Percentiles rank a stretch among this genome's conserved stretches.
Conservation (phyloP, 2,888 invertebrate genomes). For the Leptogaster cylindrica region DNA sequence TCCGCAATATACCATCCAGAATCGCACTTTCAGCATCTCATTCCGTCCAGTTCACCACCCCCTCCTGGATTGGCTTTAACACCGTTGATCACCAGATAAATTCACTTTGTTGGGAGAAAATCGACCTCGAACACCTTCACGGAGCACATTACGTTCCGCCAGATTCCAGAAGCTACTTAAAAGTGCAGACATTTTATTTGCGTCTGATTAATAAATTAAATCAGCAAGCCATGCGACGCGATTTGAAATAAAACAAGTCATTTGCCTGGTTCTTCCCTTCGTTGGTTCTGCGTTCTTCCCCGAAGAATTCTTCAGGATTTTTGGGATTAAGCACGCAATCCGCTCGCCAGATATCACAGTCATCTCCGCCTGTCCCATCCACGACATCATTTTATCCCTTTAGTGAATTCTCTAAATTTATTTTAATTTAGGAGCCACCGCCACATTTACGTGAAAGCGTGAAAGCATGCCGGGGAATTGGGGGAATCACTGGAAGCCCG, state of each 20-base stretch:
- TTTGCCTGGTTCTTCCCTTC: background rate
- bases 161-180: slow-evolving; percentile 7
- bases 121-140: slow-evolving; percentile 12
- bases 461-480: too few relatives aligned
- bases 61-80: too few relatives aligned
- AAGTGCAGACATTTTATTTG: slow-evolving; percentile 38
- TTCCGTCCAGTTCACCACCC: too few relatives aligned
- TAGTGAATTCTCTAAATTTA: slow-evolving; percentile 37
- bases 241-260: slow-evolving; percentile 30
- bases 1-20: too few relatives aligned
- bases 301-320: too few relatives aligned
- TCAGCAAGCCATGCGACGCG: slow-evolving; percentile 30
- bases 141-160: background rate
- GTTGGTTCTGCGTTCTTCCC: background rate
- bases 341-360: slow-evolving; percentile 12
- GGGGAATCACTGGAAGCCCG: background rate
- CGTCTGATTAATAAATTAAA: slow-evolving; percentile 44
- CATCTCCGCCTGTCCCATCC: background rate
- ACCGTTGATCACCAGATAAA: too few relatives aligned
- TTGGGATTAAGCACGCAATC: slow-evolving; percentile 24
- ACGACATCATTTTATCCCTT: slow-evolving; percentile 19
- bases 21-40: too few relatives aligned
- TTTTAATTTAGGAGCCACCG: slow-evolving; percentile 29
- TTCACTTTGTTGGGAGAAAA: background rate
- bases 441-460: background rate